These are phyloP conservation scores for Coenonympha arcania DNA, from an alignment of 2,888 invertebrate species.

Conservation along the genomic window DNA sequence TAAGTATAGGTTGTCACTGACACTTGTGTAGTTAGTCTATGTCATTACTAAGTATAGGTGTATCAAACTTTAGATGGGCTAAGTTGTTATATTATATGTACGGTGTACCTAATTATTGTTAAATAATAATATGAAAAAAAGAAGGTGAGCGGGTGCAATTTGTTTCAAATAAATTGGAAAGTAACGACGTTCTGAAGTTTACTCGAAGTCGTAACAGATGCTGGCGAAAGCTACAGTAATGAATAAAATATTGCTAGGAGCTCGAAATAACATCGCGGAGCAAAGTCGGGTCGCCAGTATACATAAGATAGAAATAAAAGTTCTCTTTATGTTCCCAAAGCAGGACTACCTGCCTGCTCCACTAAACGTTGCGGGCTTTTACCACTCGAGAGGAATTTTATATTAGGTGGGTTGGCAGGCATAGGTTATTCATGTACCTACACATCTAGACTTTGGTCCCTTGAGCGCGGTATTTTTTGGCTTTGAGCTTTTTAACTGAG, in stretches of 20 bases:
- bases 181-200: conserved; percentile 4
- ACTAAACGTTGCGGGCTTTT: not conserved
- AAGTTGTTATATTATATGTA: no score
- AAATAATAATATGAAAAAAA: not conserved
- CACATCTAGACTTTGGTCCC: no score
- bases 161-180: conserved; percentile 6
- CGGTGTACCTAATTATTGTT: not conserved
- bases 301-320: conserved; percentile 16
- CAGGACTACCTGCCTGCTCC: conserved; percentile 12
- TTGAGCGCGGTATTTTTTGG: not conserved
- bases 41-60: no score
- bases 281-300: conserved; percentile 23
- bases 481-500: not conserved
- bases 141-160: not conserved
- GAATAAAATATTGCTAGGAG: conserved; percentile 28
- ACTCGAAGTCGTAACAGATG: conserved; percentile 6
- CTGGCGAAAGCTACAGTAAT: conserved; percentile 21
- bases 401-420: not conserved
- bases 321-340: conserved; percentile 8
- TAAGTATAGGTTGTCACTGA: no score
- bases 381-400: not conserved
- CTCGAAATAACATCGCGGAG: conserved; percentile 26
- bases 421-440: not conserved
- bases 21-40: no score
- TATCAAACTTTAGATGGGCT: no score